These are phyloP conservation scores for Scomber japonicus DNA, from an alignment of 2,113 vertebrate species.

Conservation along the genomic window DNA sequence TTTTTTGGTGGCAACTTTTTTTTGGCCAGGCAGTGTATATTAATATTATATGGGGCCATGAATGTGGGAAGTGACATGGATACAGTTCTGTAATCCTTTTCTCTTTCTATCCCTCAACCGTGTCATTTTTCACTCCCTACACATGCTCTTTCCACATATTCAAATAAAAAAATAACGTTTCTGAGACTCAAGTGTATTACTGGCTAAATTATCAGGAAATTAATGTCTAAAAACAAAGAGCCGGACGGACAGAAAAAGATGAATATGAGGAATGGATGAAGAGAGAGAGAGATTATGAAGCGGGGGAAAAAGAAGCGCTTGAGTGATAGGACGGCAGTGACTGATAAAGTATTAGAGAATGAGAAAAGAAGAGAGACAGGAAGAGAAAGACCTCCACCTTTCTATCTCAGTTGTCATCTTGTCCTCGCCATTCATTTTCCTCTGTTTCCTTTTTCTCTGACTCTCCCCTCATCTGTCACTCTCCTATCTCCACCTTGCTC, in stretches of 20 bases:
- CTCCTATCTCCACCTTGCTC: slow-evolving; percentile 62
- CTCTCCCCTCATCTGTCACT: slow-evolving; percentile 72
- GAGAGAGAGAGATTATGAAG: neutral
- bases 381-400: slow-evolving; percentile 54
- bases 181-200: neutral
- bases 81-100: too few relatives aligned
- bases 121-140: neutral
- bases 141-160: neutral
- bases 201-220: slow-evolving; percentile 19
- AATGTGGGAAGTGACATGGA: neutral
- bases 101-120: too few relatives aligned
- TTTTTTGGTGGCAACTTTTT: too few relatives aligned
- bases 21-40: too few relatives aligned
- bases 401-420: slow-evolving; percentile 77
- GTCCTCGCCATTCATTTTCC: slow-evolving; percentile 65
- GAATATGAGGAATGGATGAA: neutral
- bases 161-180: neutral
- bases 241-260: too few relatives aligned
- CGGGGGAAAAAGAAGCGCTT: slow-evolving; percentile 2
- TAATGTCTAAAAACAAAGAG: neutral
- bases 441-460: slow-evolving; percentile 33
- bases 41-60: neutral
- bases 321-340: slow-evolving; percentile 39
- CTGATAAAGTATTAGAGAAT: slow-evolving; percentile 50
- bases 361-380: slow-evolving; percentile 31